Percentiles rank a stretch among this genome's conserved stretches.
These are phyloP conservation scores for Sylvilagus bachmani DNA, from an alignment of 2,113 vertebrate genomes.

Conservation along the genomic window DNA sequence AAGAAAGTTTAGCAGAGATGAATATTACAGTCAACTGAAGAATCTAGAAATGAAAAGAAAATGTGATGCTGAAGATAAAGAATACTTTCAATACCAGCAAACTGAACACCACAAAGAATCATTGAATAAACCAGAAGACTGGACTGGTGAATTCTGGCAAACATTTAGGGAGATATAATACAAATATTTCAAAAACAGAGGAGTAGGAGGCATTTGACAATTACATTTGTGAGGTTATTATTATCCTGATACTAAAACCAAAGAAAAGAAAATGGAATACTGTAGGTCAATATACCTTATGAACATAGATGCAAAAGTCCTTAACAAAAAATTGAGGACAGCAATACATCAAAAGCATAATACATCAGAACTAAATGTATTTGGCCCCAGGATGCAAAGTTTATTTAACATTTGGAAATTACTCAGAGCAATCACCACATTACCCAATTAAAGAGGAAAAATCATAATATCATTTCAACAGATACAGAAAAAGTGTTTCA, in stretches of 20 bases:
- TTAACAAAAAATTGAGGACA: constrained; percentile 30
- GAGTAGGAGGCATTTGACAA: neutral
- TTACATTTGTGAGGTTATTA: neutral
- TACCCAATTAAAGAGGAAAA: constrained; percentile 20
- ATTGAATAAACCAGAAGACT: neutral
- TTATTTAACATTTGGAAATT: constrained; percentile 52
- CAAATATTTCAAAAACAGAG: neutral
- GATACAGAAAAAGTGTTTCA: neutral
- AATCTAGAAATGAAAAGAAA: neutral
- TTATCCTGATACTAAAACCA: neutral
- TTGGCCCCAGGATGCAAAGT: constrained; percentile 12
- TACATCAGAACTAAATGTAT: neutral
- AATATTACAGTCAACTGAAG: neutral
- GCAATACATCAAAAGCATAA: neutral
- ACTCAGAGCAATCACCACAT: constrained; percentile 21
- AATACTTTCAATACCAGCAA: neutral
- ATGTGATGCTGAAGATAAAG: neutral
- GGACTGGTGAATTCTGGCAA: neutral
- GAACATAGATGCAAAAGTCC: neutral
- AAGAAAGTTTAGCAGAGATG: neutral
- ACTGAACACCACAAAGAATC: neutral
- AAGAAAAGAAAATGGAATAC: neutral
- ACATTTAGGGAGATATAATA: neutral
- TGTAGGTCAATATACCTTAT: neutral
- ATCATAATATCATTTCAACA: neutral